phyloP scores from a whole-genome alignment of 2,113 vertebrate species.

The Aptenodytes forsteri region DNA sequence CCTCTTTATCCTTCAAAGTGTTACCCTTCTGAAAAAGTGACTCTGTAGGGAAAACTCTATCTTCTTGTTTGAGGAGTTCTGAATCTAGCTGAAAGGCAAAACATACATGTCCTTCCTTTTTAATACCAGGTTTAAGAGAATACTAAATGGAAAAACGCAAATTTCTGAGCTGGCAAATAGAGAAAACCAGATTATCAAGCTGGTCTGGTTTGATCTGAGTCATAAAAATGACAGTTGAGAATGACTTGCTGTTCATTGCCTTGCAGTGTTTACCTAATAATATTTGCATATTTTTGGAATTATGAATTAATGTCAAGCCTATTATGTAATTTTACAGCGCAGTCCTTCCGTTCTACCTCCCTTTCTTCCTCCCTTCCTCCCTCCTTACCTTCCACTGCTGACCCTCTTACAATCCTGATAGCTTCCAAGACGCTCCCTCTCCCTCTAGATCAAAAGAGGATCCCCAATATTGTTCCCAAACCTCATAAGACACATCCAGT shows the following conservation, averaged over 20 bases:
- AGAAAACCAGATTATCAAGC: background rate
- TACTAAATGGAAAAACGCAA: background rate
- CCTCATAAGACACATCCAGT: fast-evolving
- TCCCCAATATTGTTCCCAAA: background rate
- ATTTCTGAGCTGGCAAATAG: background rate
- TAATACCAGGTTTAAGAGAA: background rate
- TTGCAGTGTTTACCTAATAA: background rate
- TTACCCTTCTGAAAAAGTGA: background rate
- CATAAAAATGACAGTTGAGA: background rate
- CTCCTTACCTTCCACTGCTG: background rate
- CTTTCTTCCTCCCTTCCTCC: background rate
- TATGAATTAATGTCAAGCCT: background rate
- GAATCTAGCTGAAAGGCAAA: slow-evolving; percentile 39
- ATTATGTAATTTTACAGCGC: background rate
- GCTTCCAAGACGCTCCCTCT: background rate
- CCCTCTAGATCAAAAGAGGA: background rate
- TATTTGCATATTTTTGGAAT: background rate
- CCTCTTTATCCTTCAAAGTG: slow-evolving; percentile 39
- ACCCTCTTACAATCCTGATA: background rate
- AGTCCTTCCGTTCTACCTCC: background rate
- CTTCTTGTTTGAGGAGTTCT: slow-evolving; percentile 25
- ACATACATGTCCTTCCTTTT: background rate
- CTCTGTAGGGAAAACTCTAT: background rate
- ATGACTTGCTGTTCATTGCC: background rate
- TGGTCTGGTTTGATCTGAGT: background rate